These are phyloP conservation scores for Lophochroa leadbeateri DNA, from an alignment of 2,113 vertebrate species.

Conservation along the genomic window DNA sequence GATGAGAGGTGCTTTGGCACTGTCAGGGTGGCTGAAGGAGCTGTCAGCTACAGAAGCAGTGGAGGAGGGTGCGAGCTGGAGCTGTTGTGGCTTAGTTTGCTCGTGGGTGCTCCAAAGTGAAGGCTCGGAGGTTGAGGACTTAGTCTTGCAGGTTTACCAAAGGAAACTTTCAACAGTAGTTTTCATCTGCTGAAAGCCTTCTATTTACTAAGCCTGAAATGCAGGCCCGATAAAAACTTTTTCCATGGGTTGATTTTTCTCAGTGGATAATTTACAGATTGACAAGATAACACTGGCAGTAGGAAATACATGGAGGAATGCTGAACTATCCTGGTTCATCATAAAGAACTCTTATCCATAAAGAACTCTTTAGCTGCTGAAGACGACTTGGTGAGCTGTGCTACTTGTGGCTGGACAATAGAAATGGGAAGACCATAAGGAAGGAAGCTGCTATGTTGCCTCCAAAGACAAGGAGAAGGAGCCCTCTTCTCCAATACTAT, in stretches of 20 bases:
- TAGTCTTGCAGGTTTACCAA: neutral
- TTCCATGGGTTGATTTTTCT: too few species aligned
- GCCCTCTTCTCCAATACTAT: neutral
- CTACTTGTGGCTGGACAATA: neutral
- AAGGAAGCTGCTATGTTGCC: neutral
- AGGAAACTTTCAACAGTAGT: neutral
- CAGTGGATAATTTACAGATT: neutral
- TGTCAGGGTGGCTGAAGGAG: neutral
- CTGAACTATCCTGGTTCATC: neutral
- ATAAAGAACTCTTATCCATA: neutral
- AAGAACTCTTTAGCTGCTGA: neutral
- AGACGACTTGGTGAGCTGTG: neutral
- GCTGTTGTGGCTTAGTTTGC: accelerated
- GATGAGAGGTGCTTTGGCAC: accelerated
- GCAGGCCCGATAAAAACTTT: neutral
- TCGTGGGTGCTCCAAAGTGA: accelerated
- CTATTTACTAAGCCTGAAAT: neutral
- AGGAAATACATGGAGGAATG: neutral
- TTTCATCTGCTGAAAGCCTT: neutral
- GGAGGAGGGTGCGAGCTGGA: accelerated
- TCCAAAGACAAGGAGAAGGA: neutral
- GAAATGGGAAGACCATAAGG: neutral
- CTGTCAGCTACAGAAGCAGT: too few species aligned
- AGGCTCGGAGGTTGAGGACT: accelerated
- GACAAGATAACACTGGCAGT: neutral